Evolutionary conservation across 2,888 invertebrate genomes (phyloP), one percentile per base, ranked within the genome.

Genomic region (Trissolcus japonicus): DNA sequence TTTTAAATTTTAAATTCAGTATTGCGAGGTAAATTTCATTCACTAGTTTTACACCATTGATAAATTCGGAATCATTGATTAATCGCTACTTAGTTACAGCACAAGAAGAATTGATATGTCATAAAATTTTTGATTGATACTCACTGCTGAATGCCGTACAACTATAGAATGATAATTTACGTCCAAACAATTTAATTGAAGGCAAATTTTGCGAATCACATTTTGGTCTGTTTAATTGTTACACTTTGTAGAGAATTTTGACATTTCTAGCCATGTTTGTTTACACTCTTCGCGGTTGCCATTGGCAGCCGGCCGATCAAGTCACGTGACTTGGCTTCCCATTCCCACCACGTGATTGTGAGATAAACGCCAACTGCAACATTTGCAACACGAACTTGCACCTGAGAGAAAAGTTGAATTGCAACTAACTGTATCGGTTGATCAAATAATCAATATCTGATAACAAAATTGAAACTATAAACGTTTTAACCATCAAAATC

Each of bases 241-340:
- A 65, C 19, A 46, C 76, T 79, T 59, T 61, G 56, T 61, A 77
- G 74, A 78, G 60, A 83, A 84, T 84, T 85, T 83, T 86, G 84
- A 87, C 83, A 80, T 83, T 80, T 79, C 76, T 74, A 65, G 82
- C 83, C 86, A 87, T 87, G 75, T 87, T 87, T 88, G 88, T 88
- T 88, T 88, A 87, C 82, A 81, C 79, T 68, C 82, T 79, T 46
- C 29, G 17, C 69, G 74, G 82, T 86, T 82, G 84, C 83, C 81
- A 83, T 80, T 80, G 77, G 79, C 79, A 76, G 72, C 55, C 53
- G 62, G 62, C 17, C 17, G n/a, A 17, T 63, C 43, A 19, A 35
- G 73, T 81, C 81, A 80, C 80, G 79, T 78, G 81, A 78, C 56
- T n/a, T n/a, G n/a, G 9, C 11, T 6, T 19, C 21, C 53, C 11